phyloP scores from a whole-genome alignment of 1,140 invertebrate genomes.

The Armadillidium nasatum region DNA sequence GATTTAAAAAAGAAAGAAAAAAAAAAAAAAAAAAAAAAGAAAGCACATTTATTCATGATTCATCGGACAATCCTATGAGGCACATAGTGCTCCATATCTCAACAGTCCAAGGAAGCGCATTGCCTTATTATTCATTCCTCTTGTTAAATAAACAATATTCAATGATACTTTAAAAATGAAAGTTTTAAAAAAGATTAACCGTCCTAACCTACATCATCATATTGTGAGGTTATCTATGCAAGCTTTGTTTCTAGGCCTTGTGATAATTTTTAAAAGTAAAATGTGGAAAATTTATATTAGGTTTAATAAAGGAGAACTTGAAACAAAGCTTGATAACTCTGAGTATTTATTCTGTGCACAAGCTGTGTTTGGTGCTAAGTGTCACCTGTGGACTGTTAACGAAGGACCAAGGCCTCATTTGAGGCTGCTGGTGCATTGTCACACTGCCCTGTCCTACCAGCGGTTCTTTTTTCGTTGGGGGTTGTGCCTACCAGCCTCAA shows the following conservation, averaged over 20 bases:
- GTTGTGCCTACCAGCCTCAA: conserved; percentile 2
- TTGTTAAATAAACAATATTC: conserved; percentile 16
- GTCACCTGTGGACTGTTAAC: conserved; percentile 25
- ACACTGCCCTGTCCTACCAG: conserved; percentile 21
- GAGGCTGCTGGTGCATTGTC: conserved; percentile 27
- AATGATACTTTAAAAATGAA: conserved; percentile 7
- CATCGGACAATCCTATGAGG: conserved; percentile 2
- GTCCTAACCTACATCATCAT: conserved; percentile 35
- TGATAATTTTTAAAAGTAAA: conserved; percentile 24
- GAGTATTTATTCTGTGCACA: conserved; percentile 30
- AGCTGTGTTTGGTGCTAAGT: conserved; percentile 40
- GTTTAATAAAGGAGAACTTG: neutral
- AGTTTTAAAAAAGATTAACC: conserved; percentile 24
- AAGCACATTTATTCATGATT: neutral
- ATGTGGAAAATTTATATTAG: neutral
- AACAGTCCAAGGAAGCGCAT: conserved; percentile 28
- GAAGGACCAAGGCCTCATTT: conserved; percentile 37
- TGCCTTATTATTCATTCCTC: conserved; percentile 39
- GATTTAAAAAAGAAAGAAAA: too few relatives aligned
- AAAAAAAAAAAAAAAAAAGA: too few relatives aligned
- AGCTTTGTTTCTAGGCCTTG: conserved; percentile 26
- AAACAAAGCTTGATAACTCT: conserved; percentile 26
- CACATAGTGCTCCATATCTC: neutral
- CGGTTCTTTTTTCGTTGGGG: conserved; percentile 11
- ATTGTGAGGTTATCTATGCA: conserved; percentile 21